Evolutionary conservation across 2,888 invertebrate species (phyloP).

Genomic region (Ormyrus nitidulus): DNA sequence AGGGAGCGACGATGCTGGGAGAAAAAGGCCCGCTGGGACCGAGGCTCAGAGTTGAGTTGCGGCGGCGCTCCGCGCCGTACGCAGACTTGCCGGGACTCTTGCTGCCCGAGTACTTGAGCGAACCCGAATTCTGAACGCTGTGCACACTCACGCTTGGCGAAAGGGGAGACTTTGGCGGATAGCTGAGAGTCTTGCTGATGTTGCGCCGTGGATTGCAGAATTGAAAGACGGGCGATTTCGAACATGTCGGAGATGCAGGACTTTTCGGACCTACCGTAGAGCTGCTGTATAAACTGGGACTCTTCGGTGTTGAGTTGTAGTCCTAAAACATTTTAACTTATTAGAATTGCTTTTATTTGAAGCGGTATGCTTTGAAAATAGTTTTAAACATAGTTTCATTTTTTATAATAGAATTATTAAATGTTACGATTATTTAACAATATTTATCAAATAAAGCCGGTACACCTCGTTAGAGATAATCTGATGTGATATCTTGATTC

Average conservation of each 20-base stretch:
- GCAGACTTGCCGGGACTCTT: conserved; percentile 60
- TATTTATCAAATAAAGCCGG: no score
- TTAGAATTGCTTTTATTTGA: no score
- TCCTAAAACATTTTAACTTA: neutral
- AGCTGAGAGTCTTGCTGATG: conserved; percentile 67
- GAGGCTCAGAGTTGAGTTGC: conserved; percentile 64
- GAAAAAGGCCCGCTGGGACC: conserved; percentile 65
- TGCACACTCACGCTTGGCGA: conserved; percentile 57
- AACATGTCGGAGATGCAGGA: conserved; percentile 13
- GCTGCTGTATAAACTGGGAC: conserved; percentile 12
- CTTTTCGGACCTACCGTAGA: neutral
- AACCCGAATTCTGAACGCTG: conserved; percentile 44
- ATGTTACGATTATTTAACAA: no score
- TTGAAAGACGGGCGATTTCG: conserved; percentile 62
- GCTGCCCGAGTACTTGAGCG: conserved; percentile 46
- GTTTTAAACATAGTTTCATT: no score
- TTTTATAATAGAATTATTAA: no score
- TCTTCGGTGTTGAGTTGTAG: conserved; percentile 10
- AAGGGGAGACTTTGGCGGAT: conserved; percentile 65
- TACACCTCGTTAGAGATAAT: no score
- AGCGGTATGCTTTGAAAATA: no score
- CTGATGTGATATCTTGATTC: no score
- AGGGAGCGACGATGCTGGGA: conserved; percentile 64
- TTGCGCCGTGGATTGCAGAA: conserved; percentile 66
- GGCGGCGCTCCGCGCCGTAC: conserved; percentile 40